A percentile compares a stretch with the other conserved stretches of the same genome.
Conservation (phyloP, 2,888 invertebrate species). For the Drosophila hamatofila region DNA sequence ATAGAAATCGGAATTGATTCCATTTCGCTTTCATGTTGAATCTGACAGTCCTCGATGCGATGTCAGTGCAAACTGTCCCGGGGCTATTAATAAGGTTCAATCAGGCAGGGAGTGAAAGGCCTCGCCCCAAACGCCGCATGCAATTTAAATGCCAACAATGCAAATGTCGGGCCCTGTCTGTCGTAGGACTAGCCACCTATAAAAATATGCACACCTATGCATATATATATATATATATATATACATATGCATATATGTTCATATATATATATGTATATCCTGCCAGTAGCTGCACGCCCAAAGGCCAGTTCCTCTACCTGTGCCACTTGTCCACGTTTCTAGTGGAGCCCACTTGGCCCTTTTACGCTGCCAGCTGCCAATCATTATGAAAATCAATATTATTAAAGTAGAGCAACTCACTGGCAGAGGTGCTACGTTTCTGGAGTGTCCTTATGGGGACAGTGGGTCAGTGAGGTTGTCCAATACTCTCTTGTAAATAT, state of each 20-base stretch:
- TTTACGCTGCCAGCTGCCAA: conserved; percentile 38
- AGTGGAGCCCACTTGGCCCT: conserved; percentile 30
- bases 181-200: background rate
- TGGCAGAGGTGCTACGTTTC: conserved; percentile 27
- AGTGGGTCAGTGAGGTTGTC: conserved; percentile 4
- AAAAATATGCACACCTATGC: background rate
- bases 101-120: conserved; percentile 12
- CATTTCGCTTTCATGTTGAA: conserved; percentile 29
- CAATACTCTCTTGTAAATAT: background rate
- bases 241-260: background rate
- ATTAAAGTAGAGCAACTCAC: conserved; percentile 50
- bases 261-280: background rate
- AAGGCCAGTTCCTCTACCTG: conserved; percentile 22
- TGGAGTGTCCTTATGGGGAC: background rate
- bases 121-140: conserved; percentile 14
- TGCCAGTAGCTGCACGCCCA: background rate
- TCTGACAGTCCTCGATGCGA: conserved; percentile 13
- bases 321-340: conserved; percentile 56
- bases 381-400: conserved; percentile 63
- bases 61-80: conserved; percentile 35
- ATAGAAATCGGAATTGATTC: conserved; percentile 47
- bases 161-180: conserved; percentile 21
- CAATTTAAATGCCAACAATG: conserved; percentile 65
- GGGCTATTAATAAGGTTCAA: conserved; percentile 44
- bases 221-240: background rate